Evolutionary conservation across 1,140 invertebrate species (phyloP), one percentile per base, ranked within the genome.

Genomic region (Mamestra configurata): DNA sequence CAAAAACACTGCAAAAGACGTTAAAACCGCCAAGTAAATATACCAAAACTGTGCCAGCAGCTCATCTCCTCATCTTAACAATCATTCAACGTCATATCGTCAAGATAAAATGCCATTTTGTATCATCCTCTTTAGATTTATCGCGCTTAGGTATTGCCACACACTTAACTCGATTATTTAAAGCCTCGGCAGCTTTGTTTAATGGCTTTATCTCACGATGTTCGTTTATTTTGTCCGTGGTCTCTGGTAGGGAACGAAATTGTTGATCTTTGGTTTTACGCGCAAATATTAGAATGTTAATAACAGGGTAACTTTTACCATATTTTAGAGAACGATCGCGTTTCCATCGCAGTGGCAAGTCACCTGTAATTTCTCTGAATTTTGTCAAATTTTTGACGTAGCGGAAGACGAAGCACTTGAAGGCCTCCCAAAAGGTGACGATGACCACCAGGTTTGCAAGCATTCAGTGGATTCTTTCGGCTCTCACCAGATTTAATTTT

Each of bases 131-230:
- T 70, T 18, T 82, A 86, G 82, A 88, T 88, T 87, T 86, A 88
- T 88, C 84, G 84, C 84, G 80, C 76, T 75, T 51, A 66, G 72
- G 79, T 80, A 75, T 84, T 83, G 78, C 80, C 82, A 84, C 83
- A 87, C 82, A 85, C 88, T 88, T 85, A 80, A 85, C 88, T 88
- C 83, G 80, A 88, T 87, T 87, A 88, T 86, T 87, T 87, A 71
- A 82, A 82, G 84, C 80, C 79, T 70, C 78, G 46, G n/a, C 51
- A 57, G 51, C 49, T 72, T 75, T 59, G 20, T 57, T 70, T 77
- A 57, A 81, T 77, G 40, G 59, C 46, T 76, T 68, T 66, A 68
- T 76, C 59, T 61, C 40, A 59, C 22, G 66, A 27, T 79, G 53
- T 64, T 64, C 43, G 43, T 70, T 46, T 70, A 70, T 70, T 70